Evolutionary conservation across 2,113 vertebrate species (phyloP).

Genomic region (Ictalurus furcatus): DNA sequence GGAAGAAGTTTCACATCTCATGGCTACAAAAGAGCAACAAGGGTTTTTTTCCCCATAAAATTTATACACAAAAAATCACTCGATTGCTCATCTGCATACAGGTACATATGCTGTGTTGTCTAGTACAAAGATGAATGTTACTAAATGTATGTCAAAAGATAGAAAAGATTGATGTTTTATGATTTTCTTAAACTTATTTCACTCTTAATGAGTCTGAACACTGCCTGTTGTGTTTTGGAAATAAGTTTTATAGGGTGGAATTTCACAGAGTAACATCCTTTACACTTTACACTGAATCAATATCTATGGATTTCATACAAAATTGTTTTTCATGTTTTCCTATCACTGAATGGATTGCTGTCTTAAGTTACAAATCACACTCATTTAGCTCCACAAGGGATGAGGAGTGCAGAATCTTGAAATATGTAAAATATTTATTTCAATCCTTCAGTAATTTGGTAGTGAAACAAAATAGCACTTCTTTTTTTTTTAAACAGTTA

Average conservation of each 20-base stretch:
- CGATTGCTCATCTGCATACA: neutral
- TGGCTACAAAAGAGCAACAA: conserved; percentile 32
- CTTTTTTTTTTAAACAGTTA: neutral
- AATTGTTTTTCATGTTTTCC: neutral
- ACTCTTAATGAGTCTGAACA: neutral
- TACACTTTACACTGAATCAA: neutral
- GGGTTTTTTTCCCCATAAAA: neutral
- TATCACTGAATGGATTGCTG: conserved; percentile 22
- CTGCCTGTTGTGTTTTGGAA: neutral
- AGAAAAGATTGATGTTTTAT: neutral
- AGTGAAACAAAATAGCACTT: neutral
- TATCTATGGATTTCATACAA: neutral
- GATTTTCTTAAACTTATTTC: neutral
- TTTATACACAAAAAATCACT: neutral
- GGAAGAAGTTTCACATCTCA: conserved; percentile 25
- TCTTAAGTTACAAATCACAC: conserved; percentile 36
- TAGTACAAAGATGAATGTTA: neutral
- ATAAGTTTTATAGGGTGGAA: neutral
- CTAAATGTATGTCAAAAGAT: neutral
- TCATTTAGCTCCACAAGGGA: neutral
- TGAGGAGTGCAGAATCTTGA: neutral
- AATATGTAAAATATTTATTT: conserved; percentile 4
- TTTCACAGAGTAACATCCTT: neutral
- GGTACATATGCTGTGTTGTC: neutral
- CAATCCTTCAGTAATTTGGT: neutral